Evolutionary conservation across 2,888 invertebrate genomes (phyloP).

Genomic region (Sarcophaga subvicina): DNA sequence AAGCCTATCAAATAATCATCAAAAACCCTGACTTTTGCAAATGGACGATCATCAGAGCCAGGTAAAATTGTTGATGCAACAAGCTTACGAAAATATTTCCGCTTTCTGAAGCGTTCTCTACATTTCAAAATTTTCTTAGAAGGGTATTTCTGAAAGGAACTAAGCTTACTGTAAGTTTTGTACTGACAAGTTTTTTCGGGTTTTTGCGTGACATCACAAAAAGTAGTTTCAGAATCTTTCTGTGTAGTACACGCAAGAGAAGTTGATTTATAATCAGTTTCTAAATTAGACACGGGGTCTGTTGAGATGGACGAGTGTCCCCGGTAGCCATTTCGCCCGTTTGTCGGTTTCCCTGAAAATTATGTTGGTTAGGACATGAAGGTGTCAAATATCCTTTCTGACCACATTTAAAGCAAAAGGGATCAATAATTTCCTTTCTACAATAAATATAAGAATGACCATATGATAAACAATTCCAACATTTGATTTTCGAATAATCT

Average conservation of each 20-base stretch:
- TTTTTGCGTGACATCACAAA: background rate
- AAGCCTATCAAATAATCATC: too few species aligned
- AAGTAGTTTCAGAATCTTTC: background rate
- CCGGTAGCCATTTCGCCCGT: conserved; percentile 28
- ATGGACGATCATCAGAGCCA: conserved; percentile 16
- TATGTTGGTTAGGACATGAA: conserved; percentile 20
- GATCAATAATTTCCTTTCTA: background rate
- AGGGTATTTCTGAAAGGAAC: background rate
- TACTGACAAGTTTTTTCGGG: conserved; percentile 7
- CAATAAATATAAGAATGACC: conserved; percentile 35
- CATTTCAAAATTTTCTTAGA: background rate
- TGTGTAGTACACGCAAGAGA: background rate
- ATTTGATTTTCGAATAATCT: conserved; percentile 17
- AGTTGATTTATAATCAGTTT: too few species aligned
- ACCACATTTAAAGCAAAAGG: conserved; percentile 32
- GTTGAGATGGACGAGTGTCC: too few species aligned
- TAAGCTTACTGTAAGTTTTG: background rate
- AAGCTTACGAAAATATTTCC: background rate
- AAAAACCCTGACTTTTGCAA: background rate
- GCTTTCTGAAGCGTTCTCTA: conserved; percentile 6
- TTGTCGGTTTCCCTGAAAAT: conserved; percentile 30
- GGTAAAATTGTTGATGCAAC: conserved; percentile 34
- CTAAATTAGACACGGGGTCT: too few species aligned
- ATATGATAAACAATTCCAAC: conserved; percentile 14
- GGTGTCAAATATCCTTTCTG: background rate